Base-by-base conservation (phyloP, 2,113 vertebrate species). In the Rattus rattus region DNA sequence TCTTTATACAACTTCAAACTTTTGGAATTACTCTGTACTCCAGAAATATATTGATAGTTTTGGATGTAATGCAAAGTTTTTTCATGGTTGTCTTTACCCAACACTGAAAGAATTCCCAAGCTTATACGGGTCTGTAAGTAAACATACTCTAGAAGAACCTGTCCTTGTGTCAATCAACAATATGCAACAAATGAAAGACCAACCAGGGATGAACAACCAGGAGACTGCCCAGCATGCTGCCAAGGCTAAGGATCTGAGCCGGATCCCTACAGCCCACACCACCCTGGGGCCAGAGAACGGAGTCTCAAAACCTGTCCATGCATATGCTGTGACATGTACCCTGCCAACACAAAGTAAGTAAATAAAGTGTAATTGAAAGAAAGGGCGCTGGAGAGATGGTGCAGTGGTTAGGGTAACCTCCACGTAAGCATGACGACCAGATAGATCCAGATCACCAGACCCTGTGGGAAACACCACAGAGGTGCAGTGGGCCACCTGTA, bases 91-190 rank as follows among this genome's bases (percentile, higher is more conserved):
- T 89, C 49, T 92, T 93, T 72, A 89, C 70, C 84, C 85, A 92
- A 92, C 10, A 69, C 9, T 89, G 83, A 83, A 96, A 94, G 85
- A 94, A 95, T 65, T 73, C 91, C 24, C 10, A 81, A 76, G 65
- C 39, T 59, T 83, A 2, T 49, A 43, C 56, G 0, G 26, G 59
- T 85, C 61, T 65, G 26, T 19, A 90, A 84, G 12, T 59, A 96
- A 33, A 80, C 9, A 59, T 83, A 93, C 7, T 7, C 7, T 96
- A 86, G 75, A 95, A 95, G 97, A 98, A 93, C 81, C 97, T 97
- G 98, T 98, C 98, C 98, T 98, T 16, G 98, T 97, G 98, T 49
- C 67, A 79, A 81, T 3, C 10, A 33, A n/a, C 73, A 92, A 72
- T 26, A 88, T 54, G 84, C 47, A 88, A 77, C 56, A 95, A 43